Evolutionary conservation across 2,888 invertebrate genomes (phyloP).

Genomic region (Macrophya annulata): DNA sequence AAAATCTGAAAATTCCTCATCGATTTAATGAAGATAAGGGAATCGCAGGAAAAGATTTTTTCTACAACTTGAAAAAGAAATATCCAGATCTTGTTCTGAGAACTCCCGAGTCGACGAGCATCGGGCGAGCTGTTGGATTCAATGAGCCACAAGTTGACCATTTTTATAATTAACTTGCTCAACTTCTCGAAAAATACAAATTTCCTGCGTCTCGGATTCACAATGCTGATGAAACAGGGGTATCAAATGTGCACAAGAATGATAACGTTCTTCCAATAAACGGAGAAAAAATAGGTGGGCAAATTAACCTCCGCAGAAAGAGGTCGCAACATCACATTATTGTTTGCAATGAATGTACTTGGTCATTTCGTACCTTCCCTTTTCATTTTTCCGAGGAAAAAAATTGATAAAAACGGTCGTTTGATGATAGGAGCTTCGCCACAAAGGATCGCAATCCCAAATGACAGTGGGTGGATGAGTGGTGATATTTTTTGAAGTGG

Average conservation of each 20-base stretch:
- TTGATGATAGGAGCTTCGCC: constrained; percentile 61
- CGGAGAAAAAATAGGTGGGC: constrained; percentile 30
- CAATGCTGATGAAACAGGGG: constrained; percentile 32
- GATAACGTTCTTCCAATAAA: constrained; percentile 11
- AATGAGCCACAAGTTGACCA: constrained; percentile 26
- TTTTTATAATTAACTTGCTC: constrained; percentile 21
- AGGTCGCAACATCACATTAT: constrained; percentile 33
- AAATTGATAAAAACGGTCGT: constrained; percentile 59
- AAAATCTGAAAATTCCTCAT: no score
- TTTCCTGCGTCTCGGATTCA: not conserved
- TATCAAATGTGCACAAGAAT: constrained; percentile 21
- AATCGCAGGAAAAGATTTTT: no score
- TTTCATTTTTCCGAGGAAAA: constrained; percentile 63
- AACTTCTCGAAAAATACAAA: constrained; percentile 12
- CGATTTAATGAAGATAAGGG: no score
- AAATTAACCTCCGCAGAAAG: constrained; percentile 37
- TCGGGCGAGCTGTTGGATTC: constrained; percentile 23
- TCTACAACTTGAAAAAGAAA: constrained; percentile 8
- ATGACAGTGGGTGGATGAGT: constrained; percentile 63
- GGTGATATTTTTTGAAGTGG: constrained; percentile 58
- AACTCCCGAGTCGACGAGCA: constrained; percentile 20
- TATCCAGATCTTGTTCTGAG: constrained; percentile 32
- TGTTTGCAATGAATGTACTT: constrained; percentile 56
- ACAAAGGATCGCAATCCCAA: constrained; percentile 59
- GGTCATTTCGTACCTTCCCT: constrained; percentile 61